phyloP scores from a whole-genome alignment of 53 echinoderm and acorn worm species.

The Astropecten irregularis region DNA sequence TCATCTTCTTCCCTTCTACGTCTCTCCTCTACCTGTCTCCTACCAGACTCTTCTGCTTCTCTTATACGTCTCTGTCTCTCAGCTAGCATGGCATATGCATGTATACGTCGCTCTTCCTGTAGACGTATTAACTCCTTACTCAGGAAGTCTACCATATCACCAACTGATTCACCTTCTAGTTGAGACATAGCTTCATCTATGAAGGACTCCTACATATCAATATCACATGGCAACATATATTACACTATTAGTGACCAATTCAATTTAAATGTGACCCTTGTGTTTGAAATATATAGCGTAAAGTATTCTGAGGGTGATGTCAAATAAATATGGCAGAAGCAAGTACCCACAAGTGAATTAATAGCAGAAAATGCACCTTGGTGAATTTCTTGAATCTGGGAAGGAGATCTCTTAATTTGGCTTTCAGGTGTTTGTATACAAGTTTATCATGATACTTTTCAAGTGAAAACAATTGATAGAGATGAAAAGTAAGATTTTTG shows the following conservation, averaged over 20 bases:
- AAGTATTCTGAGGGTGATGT: no score
- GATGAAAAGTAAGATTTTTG: no score
- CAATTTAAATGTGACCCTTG: background rate
- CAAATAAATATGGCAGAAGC: no score
- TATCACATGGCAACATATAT: no score
- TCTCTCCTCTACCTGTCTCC: slow-evolving; percentile 94
- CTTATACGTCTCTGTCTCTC: slow-evolving; percentile 87
- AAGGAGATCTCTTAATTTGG: no score
- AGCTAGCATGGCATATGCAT: slow-evolving; percentile 97
- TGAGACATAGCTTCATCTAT: slow-evolving; percentile 86
- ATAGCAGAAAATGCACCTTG: no score
- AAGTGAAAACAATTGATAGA: no score
- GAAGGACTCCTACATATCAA: slow-evolving; percentile 77
- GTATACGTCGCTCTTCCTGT: slow-evolving; percentile 96
- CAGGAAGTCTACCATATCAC: slow-evolving; percentile 94
- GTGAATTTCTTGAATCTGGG: no score
- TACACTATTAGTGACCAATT: no score
- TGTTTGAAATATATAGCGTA: background rate
- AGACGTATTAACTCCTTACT: slow-evolving; percentile 97
- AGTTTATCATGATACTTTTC: no score
- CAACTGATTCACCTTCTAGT: slow-evolving; percentile 79
- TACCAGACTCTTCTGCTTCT: slow-evolving; percentile 95
- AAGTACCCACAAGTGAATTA: no score
- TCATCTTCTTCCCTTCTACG: slow-evolving; percentile 95
- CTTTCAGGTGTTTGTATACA: no score